Evolutionary conservation across 2,797 vertebrate genomes (phyloP), one percentile per base, ranked within the genome.

Genomic region (Mormyrops attenuatus): DNA sequence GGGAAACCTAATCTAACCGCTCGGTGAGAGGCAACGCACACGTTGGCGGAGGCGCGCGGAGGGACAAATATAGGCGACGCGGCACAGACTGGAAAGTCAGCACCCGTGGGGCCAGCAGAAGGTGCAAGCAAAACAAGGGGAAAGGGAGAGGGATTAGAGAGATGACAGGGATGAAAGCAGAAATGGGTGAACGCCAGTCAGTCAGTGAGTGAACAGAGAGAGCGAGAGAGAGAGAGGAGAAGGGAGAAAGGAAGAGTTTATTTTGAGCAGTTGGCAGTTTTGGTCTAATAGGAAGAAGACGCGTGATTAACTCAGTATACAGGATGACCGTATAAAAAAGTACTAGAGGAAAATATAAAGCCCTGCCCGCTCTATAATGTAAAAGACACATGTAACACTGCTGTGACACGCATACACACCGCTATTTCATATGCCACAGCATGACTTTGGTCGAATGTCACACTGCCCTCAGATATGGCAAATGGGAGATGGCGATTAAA

Each of bases 221-320:
- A 38, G 53, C 8, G 66, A 85, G 86, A 11, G 85, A 47, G 55
- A 34, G 4, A 77, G 87, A 38, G 63, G 30, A 11, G 52, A 0
- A 60, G 49, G 22, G 44, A 85, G 57, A 38, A 50, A 47, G 5
- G 44, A 53, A 63, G 73, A 57, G 52, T 60, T 91, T 89, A 91
- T 92, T 91, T 89, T 73, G 77, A 90, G 73, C 85, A 17, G 22
- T 66, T 20, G 85, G 89, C 91, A 89, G 89, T 87, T 88, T 73
- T 90, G 89, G 90, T 90, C 87, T 88, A 85, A 87, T 53, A 41
- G 26, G 11, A 38, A 80, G 7, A 26, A 73, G 82, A 80, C 3
- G 84, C 30, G 34, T 57, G 44, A 80, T 88, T 47, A 88, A 38
- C 63, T 30, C 30, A n/a, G 57, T 49, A n/a, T 85, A 50, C 30